Conservation (phyloP, 1,140 invertebrate species). For the Gonatopus flavifemur region DNA sequence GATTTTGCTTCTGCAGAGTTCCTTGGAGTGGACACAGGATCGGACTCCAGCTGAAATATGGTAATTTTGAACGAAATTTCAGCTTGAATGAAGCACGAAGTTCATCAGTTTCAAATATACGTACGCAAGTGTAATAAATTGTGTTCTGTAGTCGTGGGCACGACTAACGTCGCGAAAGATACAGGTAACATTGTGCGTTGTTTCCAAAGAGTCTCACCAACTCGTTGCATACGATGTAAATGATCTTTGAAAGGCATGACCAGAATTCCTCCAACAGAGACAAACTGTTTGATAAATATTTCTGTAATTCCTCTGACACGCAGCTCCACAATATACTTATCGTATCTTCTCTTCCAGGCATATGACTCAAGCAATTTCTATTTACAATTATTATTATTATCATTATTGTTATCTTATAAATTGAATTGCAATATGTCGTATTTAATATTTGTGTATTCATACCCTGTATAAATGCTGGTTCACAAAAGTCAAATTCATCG, state of each 20-base stretch:
- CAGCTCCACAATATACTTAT: conserved; percentile 88
- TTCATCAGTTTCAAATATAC: too few species aligned
- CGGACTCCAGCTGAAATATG: conserved; percentile 61
- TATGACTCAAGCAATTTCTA: conserved; percentile 80
- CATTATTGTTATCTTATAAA: conserved; percentile 3
- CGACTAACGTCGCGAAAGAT: conserved; percentile 74
- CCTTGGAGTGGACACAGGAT: conserved; percentile 62
- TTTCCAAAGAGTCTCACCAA: conserved; percentile 65
- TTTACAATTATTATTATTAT: conserved; percentile 26
- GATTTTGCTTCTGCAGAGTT: conserved; percentile 63
- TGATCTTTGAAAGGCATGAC: conserved; percentile 83
- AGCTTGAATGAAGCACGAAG: too few species aligned
- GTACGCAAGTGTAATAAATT: conserved; percentile 66
- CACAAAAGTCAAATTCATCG: conserved; percentile 86
- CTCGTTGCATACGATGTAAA: conserved; percentile 71
- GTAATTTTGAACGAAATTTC: conserved; percentile 8
- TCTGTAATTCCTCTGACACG: conserved; percentile 73
- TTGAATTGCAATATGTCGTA: not conserved
- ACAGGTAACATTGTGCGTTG: conserved; percentile 71
- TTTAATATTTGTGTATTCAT: conserved; percentile 13
- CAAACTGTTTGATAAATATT: conserved; percentile 75
- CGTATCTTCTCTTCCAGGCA: conserved; percentile 69
- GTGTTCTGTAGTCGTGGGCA: conserved; percentile 57
- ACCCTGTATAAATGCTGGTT: conserved; percentile 79
- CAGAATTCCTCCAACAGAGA: conserved; percentile 81